Evolutionary conservation across 2,113 vertebrate species (phyloP).

Genomic region (Ariopsis seemanni): DNA sequence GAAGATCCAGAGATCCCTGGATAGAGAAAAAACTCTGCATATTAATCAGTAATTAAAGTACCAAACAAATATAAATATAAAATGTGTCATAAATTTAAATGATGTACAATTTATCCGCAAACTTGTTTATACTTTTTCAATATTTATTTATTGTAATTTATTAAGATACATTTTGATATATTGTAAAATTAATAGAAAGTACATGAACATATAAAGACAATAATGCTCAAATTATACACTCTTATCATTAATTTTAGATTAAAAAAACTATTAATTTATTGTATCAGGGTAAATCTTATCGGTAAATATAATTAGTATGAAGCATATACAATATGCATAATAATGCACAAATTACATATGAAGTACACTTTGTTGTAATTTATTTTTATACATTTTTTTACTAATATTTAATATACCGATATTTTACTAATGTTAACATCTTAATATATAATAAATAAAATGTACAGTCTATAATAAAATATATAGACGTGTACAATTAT

Average conservation of each 20-base stretch:
- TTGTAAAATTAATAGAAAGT: not conserved
- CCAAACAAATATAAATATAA: not conserved
- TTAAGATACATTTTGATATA: not conserved
- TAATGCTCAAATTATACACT: not conserved
- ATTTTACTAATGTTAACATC: too few species aligned
- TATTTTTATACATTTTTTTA: too few species aligned
- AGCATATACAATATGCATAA: too few species aligned
- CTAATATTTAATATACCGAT: too few species aligned
- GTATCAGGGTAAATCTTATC: not conserved
- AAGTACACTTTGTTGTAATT: not conserved
- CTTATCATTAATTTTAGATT: too few species aligned
- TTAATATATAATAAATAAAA: not conserved
- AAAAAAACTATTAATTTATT: not conserved
- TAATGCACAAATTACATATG: too few species aligned
- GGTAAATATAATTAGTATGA: not conserved
- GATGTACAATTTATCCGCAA: not conserved
- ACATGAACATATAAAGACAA: not conserved
- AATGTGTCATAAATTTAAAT: not conserved
- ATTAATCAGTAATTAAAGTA: not conserved
- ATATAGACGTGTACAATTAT: not conserved
- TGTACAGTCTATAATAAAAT: not conserved
- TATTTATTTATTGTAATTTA: not conserved
- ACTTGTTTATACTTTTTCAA: not conserved
- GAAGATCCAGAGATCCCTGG: not conserved
- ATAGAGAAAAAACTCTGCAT: not conserved